These are phyloP conservation scores for Ectemnius continuus DNA, from an alignment of 2,888 invertebrate genomes.

Conservation along the genomic window DNA sequence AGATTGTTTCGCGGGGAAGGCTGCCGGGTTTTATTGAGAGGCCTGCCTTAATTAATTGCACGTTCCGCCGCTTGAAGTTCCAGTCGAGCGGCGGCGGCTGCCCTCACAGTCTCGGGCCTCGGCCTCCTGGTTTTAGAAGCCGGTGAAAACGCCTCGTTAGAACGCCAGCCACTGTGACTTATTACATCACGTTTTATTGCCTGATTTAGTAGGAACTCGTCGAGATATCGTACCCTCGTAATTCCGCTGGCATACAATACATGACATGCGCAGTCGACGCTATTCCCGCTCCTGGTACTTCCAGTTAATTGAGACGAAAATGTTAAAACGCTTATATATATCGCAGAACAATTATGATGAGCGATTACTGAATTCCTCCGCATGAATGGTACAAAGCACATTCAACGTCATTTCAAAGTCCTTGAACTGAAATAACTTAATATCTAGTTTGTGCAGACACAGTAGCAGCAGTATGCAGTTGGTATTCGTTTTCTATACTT, in stretches of 20 bases:
- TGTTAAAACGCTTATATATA: not conserved
- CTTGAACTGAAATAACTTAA: no score
- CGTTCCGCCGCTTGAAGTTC: slow-evolving; percentile 15
- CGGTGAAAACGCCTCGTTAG: slow-evolving; percentile 6
- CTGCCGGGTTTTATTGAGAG: slow-evolving; percentile 26
- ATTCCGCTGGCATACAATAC: not conserved
- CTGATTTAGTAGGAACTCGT: not conserved
- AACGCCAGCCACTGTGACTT: slow-evolving; percentile 7
- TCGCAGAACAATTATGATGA: not conserved
- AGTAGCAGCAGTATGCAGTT: no score
- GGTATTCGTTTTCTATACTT: no score
- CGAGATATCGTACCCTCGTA: not conserved
- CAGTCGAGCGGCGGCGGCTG: not conserved
- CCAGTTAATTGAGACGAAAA: not conserved
- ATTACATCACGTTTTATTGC: slow-evolving; percentile 17
- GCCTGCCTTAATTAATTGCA: slow-evolving; percentile 26
- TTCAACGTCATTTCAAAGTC: no score
- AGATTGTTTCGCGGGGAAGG: slow-evolving; percentile 32
- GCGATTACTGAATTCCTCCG: no score
- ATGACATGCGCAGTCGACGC: not conserved
- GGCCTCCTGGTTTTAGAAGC: not conserved
- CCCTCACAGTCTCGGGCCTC: no score
- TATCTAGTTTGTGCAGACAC: no score
- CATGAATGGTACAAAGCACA: no score
- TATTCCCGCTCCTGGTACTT: not conserved